Conservation (phyloP, 2,888 invertebrate species). For the Amblyjoppa fuscipennis region DNA sequence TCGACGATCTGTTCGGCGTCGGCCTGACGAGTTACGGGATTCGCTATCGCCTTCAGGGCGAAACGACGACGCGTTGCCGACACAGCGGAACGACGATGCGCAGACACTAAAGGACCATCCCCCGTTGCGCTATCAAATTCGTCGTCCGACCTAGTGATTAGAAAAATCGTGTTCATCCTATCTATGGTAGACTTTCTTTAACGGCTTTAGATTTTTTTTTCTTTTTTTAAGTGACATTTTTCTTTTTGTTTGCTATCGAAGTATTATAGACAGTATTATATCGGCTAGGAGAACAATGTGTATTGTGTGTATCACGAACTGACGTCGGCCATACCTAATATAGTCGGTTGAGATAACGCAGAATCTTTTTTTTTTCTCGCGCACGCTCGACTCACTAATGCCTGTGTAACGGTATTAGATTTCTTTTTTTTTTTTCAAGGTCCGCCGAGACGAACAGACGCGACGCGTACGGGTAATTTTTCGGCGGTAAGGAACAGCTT, state of each 20-base stretch:
- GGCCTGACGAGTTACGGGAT: constrained; percentile 62
- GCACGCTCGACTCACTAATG: neutral
- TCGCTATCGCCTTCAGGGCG: constrained; percentile 77
- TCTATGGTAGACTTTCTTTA: neutral
- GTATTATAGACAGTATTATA: constrained; percentile 37
- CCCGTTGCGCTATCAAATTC: constrained; percentile 69
- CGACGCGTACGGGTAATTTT: neutral
- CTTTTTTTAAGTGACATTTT: neutral
- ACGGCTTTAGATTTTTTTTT: neutral
- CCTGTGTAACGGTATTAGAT: neutral
- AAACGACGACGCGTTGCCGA: constrained; percentile 79
- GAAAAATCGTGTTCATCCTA: constrained; percentile 45
- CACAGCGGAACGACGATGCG: constrained; percentile 76
- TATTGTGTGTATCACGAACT: constrained; percentile 73
- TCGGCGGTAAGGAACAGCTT: neutral
- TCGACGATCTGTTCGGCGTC: constrained; percentile 83
- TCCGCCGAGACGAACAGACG: neutral
- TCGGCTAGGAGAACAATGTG: constrained; percentile 73
- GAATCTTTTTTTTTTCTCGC: neutral
- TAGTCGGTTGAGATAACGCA: neutral
- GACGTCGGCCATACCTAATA: constrained; percentile 40
- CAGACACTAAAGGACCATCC: constrained; percentile 75
- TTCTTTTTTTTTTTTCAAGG: neutral
- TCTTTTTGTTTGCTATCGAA: neutral
- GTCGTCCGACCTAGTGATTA: constrained; percentile 76